A percentile compares a stretch with the other conserved stretches of the same genome.
Conservation (phyloP, 1,140 invertebrate species). For the Papilio glaucus region DNA sequence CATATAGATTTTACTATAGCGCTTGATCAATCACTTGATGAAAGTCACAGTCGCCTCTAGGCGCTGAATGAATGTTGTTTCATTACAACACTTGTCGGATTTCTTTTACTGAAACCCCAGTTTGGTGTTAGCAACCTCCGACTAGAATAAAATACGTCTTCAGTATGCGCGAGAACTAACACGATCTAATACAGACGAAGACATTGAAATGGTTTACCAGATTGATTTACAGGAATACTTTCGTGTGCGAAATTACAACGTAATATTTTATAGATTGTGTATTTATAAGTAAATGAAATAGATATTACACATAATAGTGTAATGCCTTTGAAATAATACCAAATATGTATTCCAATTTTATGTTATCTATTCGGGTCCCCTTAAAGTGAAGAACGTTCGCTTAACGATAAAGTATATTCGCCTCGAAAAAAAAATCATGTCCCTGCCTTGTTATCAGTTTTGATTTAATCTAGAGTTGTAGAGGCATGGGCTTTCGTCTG, state of each 20-base stretch:
- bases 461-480: conserved; percentile 75
- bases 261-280: too few species aligned
- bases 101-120: conserved; percentile 18
- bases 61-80: neutral
- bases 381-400: conserved; percentile 38
- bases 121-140: neutral
- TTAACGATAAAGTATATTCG: conserved; percentile 53
- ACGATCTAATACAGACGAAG: conserved; percentile 18
- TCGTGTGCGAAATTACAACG: neutral
- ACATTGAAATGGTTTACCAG: conserved; percentile 5
- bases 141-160: conserved; percentile 1
- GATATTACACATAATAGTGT: too few species aligned
- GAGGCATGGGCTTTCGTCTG: conserved; percentile 53
- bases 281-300: too few species aligned
- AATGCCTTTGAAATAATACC: too few species aligned
- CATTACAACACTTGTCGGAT: conserved; percentile 19
- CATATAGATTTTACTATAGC: neutral
- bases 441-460: conserved; percentile 71
- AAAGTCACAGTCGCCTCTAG: neutral
- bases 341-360: conserved; percentile 40
- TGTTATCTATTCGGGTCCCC: conserved; percentile 32
- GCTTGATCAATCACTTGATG: too few species aligned
- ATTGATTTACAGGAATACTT: conserved; percentile 12
- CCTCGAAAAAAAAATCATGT: conserved; percentile 63
- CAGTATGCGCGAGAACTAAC: neutral